phyloP scores from a whole-genome alignment of 2,888 invertebrate genomes.

The Euproctis similis region DNA sequence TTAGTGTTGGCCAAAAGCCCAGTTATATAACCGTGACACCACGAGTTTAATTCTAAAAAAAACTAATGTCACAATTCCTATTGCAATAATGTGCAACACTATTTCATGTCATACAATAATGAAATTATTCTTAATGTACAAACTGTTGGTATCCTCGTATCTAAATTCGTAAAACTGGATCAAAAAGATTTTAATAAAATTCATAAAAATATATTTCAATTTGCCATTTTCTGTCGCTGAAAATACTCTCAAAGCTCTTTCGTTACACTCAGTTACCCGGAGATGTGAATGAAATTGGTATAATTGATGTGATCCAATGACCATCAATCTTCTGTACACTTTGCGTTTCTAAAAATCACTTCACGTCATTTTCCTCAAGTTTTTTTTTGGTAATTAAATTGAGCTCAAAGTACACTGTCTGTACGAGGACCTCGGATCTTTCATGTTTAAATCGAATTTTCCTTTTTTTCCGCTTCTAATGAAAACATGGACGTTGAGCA shows the following conservation, averaged over 20 bases:
- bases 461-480: slow-evolving; percentile 40
- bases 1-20: too few species aligned
- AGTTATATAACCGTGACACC: too few species aligned
- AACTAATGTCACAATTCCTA: too few species aligned
- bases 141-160: too few species aligned
- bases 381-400: slow-evolving; percentile 46
- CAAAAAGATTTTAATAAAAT: neutral
- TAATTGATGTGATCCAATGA: slow-evolving; percentile 7
- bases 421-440: slow-evolving; percentile 37
- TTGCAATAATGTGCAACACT: too few species aligned
- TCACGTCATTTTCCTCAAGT: slow-evolving; percentile 22
- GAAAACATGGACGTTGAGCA: slow-evolving; percentile 41
- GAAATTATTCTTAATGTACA: too few species aligned
- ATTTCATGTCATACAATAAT: too few species aligned
- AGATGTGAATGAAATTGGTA: slow-evolving; percentile 3
- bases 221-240: slow-evolving; percentile 3
- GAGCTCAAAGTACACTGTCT: slow-evolving; percentile 32
- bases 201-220: too few species aligned
- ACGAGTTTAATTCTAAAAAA: too few species aligned
- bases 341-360: slow-evolving; percentile 11
- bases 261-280: neutral
- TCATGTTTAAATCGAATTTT: slow-evolving; percentile 52
- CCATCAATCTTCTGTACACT: slow-evolving; percentile 8
- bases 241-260: slow-evolving; percentile 1
- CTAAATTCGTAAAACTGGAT: slow-evolving; percentile 1